Conservation (phyloP, 2,888 invertebrate genomes). For the Polydrusus pterygomalis region DNA sequence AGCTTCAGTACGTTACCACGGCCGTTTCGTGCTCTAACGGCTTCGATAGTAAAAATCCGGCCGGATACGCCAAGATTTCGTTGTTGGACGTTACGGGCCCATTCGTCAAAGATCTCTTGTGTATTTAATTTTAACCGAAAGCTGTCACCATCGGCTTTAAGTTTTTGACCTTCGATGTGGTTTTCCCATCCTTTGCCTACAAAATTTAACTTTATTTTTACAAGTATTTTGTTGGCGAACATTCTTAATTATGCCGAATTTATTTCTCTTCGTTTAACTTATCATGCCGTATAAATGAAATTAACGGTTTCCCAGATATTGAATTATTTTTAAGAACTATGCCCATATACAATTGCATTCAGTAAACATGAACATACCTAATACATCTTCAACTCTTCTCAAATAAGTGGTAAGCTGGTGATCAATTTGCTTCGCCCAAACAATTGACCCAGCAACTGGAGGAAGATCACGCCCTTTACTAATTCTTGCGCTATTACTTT, state of each 20-base stretch:
- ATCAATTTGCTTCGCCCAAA: conserved; percentile 99
- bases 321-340: too few species aligned
- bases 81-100: conserved; percentile 96
- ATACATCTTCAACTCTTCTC: conserved; percentile 97
- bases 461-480: conserved; percentile 95
- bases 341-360: too few species aligned
- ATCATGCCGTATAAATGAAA: too few species aligned
- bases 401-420: conserved; percentile 97
- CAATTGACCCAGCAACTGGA: conserved; percentile 97
- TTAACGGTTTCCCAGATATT: too few species aligned
- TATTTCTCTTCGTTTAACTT: too few species aligned
- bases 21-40: conserved; percentile 84
- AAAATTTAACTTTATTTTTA: too few species aligned
- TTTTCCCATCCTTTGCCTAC: conserved; percentile 98
- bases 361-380: conserved; percentile 86
- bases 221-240: too few species aligned
- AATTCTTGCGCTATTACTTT: conserved; percentile 94
- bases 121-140: conserved; percentile 97
- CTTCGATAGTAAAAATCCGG: conserved; percentile 95
- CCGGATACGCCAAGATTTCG: conserved; percentile 95
- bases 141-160: conserved; percentile 98
- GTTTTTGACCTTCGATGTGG: conserved; percentile 98
- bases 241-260: too few species aligned
- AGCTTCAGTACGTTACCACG: conserved; percentile 90
- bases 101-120: conserved; percentile 98